Evolutionary conservation across 2,797 vertebrate species (phyloP).

Genomic region (Dermochelys coriacea): DNA sequence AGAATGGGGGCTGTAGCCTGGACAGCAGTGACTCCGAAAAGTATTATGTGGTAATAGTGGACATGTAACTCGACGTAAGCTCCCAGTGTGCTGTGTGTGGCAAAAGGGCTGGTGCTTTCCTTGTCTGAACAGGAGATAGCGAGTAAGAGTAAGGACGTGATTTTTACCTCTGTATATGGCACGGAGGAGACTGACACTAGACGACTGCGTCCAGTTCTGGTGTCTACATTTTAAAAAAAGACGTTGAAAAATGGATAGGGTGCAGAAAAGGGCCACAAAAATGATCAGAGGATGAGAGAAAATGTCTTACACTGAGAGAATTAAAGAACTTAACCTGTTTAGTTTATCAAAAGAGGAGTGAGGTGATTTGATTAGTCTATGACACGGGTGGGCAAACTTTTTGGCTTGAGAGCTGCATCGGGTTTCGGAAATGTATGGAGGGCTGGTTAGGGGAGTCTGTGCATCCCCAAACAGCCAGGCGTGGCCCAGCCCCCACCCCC

Average conservation of each 20-base stretch:
- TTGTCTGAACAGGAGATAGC: neutral
- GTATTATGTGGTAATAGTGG: neutral
- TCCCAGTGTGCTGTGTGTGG: neutral
- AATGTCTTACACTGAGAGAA: neutral
- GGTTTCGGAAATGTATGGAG: too few relatives aligned
- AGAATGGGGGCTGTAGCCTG: neutral
- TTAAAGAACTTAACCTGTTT: neutral
- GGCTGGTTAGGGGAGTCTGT: too few relatives aligned
- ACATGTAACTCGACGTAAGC: neutral
- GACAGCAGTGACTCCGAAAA: neutral
- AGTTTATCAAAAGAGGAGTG: neutral
- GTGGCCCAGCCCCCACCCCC: too few relatives aligned
- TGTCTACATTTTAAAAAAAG: too few relatives aligned
- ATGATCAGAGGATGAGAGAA: neutral
- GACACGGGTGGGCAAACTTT: too few relatives aligned
- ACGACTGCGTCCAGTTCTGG: too few relatives aligned
- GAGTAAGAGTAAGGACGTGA: too few relatives aligned
- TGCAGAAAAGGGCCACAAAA: neutral
- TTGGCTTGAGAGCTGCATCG: too few relatives aligned
- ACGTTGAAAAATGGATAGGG: neutral
- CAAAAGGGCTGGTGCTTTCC: slow-evolving; percentile 6
- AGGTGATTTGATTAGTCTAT: neutral
- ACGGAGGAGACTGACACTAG: too few relatives aligned
- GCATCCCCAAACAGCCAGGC: too few relatives aligned
- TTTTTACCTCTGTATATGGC: too few relatives aligned